Percentiles rank a stretch among this genome's conserved stretches.
These are phyloP conservation scores for Sisor rabdophorus DNA, from an alignment of 2,113 vertebrate genomes.

Conservation along the genomic window DNA sequence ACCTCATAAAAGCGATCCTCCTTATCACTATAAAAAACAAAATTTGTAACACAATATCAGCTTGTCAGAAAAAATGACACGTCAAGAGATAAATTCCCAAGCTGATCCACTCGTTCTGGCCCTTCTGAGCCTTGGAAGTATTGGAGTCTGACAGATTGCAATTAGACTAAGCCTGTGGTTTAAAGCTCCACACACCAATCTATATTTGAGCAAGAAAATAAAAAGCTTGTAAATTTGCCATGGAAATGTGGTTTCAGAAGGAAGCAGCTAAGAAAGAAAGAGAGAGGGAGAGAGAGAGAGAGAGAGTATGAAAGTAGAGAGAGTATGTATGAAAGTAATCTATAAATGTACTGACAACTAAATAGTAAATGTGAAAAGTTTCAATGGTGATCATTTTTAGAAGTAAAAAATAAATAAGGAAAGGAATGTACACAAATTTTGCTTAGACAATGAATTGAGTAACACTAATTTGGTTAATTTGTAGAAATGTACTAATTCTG, in stretches of 20 bases:
- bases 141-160: constrained; percentile 13
- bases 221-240: constrained; percentile 54
- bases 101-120: background rate
- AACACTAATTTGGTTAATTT: background rate
- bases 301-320: constrained; percentile 11
- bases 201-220: constrained; percentile 62
- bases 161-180: constrained; percentile 52
- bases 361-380: constrained; percentile 4
- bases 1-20: background rate
- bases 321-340: constrained; percentile 16
- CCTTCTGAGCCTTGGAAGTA: constrained; percentile 3
- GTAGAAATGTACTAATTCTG: background rate
- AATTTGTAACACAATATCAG: constrained; percentile 14
- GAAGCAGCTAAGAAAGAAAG: constrained; percentile 33
- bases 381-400: background rate
- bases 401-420: background rate
- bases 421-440: constrained; percentile 4
- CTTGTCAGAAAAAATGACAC: constrained; percentile 41
- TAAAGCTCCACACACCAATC: constrained; percentile 45
- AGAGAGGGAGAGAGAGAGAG: constrained; percentile 24
- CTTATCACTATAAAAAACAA: constrained; percentile 22
- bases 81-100: constrained; percentile 22
- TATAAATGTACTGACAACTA: constrained; percentile 16
- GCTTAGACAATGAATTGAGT: background rate
- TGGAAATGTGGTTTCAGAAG: constrained; percentile 48